Conservation (phyloP, 2,113 vertebrate species). For the Conger conger region DNA sequence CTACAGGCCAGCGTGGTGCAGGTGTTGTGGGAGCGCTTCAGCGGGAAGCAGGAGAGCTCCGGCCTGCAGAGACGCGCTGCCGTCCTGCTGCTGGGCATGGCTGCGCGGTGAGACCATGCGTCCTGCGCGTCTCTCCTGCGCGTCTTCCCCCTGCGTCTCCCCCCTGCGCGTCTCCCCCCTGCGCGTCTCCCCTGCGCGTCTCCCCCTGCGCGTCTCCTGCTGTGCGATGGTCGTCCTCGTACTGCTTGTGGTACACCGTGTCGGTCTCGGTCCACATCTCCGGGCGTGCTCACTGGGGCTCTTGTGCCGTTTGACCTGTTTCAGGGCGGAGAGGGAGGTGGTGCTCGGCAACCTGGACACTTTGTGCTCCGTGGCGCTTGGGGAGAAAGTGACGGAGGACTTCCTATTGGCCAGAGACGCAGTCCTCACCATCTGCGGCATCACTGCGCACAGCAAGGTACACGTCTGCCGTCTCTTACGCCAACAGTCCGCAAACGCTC, state of each 20-base stretch:
- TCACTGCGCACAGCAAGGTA: conserved; percentile 80
- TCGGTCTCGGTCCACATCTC: no score
- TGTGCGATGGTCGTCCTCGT: no score
- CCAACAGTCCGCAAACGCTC: no score
- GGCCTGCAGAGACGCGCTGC: conserved; percentile 75
- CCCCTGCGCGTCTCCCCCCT: no score
- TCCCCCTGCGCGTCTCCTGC: no score
- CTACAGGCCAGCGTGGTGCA: conserved; percentile 83
- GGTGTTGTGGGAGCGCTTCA: conserved; percentile 87
- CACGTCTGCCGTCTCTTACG: no score
- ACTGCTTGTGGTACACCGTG: no score
- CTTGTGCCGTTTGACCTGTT: background rate
- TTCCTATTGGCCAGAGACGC: conserved; percentile 83
- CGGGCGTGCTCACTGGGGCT: background rate
- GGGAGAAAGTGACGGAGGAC: conserved; percentile 79
- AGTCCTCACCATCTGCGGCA: conserved; percentile 78
- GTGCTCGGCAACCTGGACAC: conserved; percentile 90
- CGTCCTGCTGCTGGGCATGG: conserved; percentile 88
- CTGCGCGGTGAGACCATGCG: conserved; percentile 74
- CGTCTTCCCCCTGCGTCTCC: no score
- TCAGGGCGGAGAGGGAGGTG: conserved; percentile 87
- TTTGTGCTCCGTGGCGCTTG: conserved; percentile 79
- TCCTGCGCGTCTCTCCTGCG: no score
- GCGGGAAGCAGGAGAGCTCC: conserved; percentile 76
- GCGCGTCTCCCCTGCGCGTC: no score